Evolutionary conservation across 2,797 vertebrate species (phyloP).

Genomic region (Pseudomugil tenellus): DNA sequence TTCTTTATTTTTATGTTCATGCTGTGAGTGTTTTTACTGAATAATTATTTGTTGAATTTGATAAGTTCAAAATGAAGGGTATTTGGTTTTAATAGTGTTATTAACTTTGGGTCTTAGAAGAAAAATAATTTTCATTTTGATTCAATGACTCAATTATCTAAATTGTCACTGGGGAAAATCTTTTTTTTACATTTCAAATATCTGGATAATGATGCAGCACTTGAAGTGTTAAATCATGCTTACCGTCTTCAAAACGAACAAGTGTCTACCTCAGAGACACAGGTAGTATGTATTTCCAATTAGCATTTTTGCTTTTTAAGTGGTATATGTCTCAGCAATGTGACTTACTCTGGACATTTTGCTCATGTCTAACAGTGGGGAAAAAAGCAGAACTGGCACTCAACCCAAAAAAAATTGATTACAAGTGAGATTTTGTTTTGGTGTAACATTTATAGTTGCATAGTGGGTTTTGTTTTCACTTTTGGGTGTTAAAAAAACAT

Average conservation of each 20-base stretch:
- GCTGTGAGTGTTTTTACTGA: constrained; percentile 61
- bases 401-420: constrained; percentile 18
- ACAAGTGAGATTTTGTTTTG: constrained; percentile 8
- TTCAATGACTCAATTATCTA: constrained; percentile 6
- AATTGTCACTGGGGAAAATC: not conserved
- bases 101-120: constrained; percentile 20
- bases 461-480: constrained; percentile 19
- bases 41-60: constrained; percentile 40
- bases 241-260: constrained; percentile 2
- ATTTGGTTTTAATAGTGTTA: constrained; percentile 57
- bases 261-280: constrained; percentile 7
- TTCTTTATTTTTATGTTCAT: constrained; percentile 37
- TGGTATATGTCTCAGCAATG: not conserved
- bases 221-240: constrained; percentile 51
- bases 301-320: constrained; percentile 16
- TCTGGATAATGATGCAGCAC: constrained; percentile 49
- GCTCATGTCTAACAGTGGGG: constrained; percentile 14
- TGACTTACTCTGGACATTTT: not conserved
- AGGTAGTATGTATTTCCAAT: not conserved
- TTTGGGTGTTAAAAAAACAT: constrained; percentile 10
- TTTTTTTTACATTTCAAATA: constrained; percentile 11
- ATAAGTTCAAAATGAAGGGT: constrained; percentile 19
- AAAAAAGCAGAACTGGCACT: constrained; percentile 4
- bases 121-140: constrained; percentile 13
- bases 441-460: constrained; percentile 31